Percentiles rank a stretch among this genome's conserved stretches.
phyloP scores from a whole-genome alignment of 2,113 vertebrate genomes.

The Garra rufa region DNA sequence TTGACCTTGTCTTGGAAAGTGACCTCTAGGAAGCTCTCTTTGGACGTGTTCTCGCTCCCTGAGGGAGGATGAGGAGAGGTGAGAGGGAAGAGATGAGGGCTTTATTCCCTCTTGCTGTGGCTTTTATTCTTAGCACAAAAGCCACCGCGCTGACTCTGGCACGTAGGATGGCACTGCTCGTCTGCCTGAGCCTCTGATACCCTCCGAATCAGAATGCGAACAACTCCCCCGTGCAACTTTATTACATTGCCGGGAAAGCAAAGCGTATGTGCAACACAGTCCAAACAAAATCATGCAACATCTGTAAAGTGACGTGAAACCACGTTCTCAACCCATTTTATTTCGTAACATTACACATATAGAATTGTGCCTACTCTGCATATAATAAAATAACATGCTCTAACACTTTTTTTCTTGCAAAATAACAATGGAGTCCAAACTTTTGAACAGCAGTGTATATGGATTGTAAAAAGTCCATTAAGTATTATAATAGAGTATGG shows the following conservation, averaged over 20 bases:
- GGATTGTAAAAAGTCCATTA: not conserved
- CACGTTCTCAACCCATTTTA: not conserved
- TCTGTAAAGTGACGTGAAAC: not conserved
- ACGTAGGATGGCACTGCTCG: not conserved
- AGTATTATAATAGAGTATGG: not conserved
- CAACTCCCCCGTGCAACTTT: slow-evolving; percentile 12
- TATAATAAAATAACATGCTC: too few relatives aligned
- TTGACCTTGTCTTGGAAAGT: slow-evolving; percentile 39
- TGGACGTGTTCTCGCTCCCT: slow-evolving; percentile 8
- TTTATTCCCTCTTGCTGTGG: slow-evolving; percentile 28
- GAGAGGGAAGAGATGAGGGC: not conserved
- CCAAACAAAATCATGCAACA: not conserved
- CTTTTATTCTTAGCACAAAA: slow-evolving; percentile 23
- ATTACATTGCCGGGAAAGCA: not conserved
- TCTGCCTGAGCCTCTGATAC: slow-evolving; percentile 11
- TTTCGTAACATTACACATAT: not conserved
- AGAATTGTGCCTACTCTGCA: too few relatives aligned
- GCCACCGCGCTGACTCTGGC: not conserved
- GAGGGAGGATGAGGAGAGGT: slow-evolving; percentile 27
- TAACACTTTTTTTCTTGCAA: too few relatives aligned
- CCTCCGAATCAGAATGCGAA: not conserved
- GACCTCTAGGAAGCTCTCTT: slow-evolving; percentile 24
- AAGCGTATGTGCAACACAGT: not conserved
- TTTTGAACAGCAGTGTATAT: not conserved
- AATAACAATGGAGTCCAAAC: too few relatives aligned